Conservation (phyloP, 2,888 invertebrate species). For the Anoplius nigerrimus region DNA sequence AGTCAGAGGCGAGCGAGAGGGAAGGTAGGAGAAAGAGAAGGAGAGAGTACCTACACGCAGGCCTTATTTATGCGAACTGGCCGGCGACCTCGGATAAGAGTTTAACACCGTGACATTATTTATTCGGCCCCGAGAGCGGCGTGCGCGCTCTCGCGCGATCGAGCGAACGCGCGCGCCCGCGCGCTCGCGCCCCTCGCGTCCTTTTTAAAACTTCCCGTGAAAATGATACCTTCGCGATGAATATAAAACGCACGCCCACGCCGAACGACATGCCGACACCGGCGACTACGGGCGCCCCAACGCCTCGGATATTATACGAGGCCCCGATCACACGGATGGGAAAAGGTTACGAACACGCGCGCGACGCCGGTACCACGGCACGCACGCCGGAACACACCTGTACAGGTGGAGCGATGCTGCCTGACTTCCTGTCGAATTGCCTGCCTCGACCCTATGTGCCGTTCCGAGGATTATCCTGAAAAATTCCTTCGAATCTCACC, state of each 20-base stretch:
- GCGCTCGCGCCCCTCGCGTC: conserved; percentile 28
- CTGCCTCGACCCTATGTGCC: too few species aligned
- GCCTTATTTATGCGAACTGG: conserved; percentile 69
- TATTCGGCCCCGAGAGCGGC: conserved; percentile 60
- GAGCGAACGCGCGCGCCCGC: conserved; percentile 30
- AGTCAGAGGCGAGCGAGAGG: conserved; percentile 24
- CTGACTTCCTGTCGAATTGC: too few species aligned
- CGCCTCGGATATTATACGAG: conserved; percentile 66
- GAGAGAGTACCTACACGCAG: conserved; percentile 51
- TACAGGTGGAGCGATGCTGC: background rate
- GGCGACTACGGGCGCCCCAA: conserved; percentile 42
- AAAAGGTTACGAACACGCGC: conserved; percentile 27
- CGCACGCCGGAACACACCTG: conserved; percentile 3
- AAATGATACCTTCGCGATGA: conserved; percentile 73
- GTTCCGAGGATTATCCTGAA: too few species aligned
- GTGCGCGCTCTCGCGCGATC: conserved; percentile 10
- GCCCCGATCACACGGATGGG: conserved; percentile 52
- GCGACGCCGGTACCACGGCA: conserved; percentile 17
- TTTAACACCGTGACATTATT: conserved; percentile 72
- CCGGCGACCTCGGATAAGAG: conserved; percentile 73
- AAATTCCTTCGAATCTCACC: too few species aligned
- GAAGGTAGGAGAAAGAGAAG: conserved; percentile 20
- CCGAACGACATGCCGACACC: conserved; percentile 62
- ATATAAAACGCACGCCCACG: conserved; percentile 74
- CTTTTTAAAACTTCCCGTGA: conserved; percentile 68